Evolutionary conservation across 2,113 vertebrate genomes (phyloP).

Genomic region (Willisornis vidua): DNA sequence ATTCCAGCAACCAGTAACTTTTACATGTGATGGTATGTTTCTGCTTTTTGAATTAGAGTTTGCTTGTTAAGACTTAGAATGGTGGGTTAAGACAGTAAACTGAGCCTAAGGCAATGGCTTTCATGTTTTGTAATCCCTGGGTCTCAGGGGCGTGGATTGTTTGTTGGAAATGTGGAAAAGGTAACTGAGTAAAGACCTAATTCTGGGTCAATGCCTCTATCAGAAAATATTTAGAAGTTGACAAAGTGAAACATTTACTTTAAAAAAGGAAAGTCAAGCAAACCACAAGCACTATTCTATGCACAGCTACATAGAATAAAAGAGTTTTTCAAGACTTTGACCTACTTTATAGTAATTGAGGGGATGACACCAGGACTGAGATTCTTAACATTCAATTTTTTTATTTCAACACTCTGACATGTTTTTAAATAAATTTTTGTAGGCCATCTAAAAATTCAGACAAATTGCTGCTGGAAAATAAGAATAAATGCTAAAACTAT

Average conservation of each 20-base stretch:
- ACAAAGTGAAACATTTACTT: background rate
- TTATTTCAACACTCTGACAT: background rate
- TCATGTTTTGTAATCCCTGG: background rate
- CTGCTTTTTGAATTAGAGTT: background rate
- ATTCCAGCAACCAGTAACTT: slow-evolving; percentile 93
- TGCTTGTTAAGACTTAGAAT: background rate
- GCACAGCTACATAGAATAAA: background rate
- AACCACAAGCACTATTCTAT: background rate
- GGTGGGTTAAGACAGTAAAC: background rate
- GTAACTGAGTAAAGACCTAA: background rate
- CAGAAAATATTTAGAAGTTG: background rate
- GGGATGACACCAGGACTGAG: background rate
- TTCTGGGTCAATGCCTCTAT: background rate
- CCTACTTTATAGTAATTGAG: background rate
- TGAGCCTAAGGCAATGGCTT: background rate
- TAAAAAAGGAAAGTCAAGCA: background rate
- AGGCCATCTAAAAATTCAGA: background rate
- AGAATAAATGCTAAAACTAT: background rate
- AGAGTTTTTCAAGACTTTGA: background rate
- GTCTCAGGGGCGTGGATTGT: background rate
- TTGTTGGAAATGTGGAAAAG: background rate
- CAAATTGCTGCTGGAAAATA: background rate
- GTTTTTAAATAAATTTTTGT: background rate
- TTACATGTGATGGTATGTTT: slow-evolving; percentile 93
- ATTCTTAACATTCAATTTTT: background rate